phyloP scores from a whole-genome alignment of 2,113 vertebrate species.

The Rhodinocichla rosea region DNA sequence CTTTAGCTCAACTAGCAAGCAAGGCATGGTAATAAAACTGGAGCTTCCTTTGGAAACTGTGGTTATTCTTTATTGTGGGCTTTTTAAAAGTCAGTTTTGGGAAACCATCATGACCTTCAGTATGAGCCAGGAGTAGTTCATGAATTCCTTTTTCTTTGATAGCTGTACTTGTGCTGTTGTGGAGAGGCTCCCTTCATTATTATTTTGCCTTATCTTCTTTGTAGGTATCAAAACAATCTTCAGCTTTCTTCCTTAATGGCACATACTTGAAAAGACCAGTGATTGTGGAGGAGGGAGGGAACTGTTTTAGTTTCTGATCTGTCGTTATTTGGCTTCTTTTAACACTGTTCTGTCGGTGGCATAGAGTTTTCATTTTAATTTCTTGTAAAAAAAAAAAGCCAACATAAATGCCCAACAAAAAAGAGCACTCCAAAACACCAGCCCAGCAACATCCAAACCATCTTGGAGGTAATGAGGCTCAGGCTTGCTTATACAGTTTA shows the following conservation, averaged over 20 bases:
- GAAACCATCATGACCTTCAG: not conserved
- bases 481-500: not conserved
- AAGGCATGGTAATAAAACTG: slow-evolving; percentile 8
- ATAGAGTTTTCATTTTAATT: not conserved
- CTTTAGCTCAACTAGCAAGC: slow-evolving; percentile 35
- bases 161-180: not conserved
- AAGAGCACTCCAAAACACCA: not conserved
- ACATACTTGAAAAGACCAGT: not conserved
- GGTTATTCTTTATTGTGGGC: not conserved
- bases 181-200: not conserved
- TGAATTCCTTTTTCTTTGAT: not conserved
- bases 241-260: not conserved
- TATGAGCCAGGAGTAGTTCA: not conserved
- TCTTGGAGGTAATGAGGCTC: not conserved
- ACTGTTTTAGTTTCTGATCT: not conserved
- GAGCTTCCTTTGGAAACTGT: not conserved
- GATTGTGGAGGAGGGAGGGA: not conserved
- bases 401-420: not conserved
- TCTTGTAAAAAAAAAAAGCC: not conserved
- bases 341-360: not conserved
- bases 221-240: not conserved
- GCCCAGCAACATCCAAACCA: not conserved
- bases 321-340: not conserved
- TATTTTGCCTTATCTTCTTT: not conserved
- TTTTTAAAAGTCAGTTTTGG: not conserved